Evolutionary conservation across 2,113 vertebrate species (phyloP), one percentile per base, ranked within the genome.

Genomic region (Lepus timidus): DNA sequence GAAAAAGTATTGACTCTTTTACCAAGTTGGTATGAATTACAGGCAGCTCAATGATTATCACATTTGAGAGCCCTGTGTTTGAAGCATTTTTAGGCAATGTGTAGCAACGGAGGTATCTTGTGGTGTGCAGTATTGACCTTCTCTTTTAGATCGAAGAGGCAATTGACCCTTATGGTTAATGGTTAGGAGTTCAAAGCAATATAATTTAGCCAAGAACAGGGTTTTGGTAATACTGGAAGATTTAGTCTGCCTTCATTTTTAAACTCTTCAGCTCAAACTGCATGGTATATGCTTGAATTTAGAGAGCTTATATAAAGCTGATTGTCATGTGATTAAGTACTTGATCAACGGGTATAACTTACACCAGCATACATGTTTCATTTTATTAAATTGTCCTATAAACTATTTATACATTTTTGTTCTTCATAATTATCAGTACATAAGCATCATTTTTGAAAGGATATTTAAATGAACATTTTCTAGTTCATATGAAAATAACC

Each of bases 381-480:
- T 92, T 67, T 94, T 97, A 95, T 93, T 98, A 93, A 96, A 96
- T 96, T 98, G 93, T 98, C 97, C 96, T 98, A 92, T 98, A 97
- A 98, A 97, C 96, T 98, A 98, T 98, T 98, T 98, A 98, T 98
- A 97, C 90, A 62, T 97, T 97, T 98, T 96, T 74, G 70, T 98
- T 97, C 96, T 96, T 95, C 96, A 85, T 98, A 94, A 75, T 97
- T 91, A 86, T 96, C 93, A 97, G 86, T 97, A 93, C 93, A 93
- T 97, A 97, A 39, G 11, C 97, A 97, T 96, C 49, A 97, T 95
- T 98, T 98, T 97, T 96, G 95, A 95, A 98, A 97, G 91, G 98
- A 96, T 98, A 98, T 98, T 98, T 98, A 98, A 98, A 96, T 97
- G 97, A 98, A 93, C 97, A 98, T 98, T 98, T 98, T 98, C 97